phyloP scores from a whole-genome alignment of 2,797 vertebrate genomes.

The Dermochelys coriacea region DNA sequence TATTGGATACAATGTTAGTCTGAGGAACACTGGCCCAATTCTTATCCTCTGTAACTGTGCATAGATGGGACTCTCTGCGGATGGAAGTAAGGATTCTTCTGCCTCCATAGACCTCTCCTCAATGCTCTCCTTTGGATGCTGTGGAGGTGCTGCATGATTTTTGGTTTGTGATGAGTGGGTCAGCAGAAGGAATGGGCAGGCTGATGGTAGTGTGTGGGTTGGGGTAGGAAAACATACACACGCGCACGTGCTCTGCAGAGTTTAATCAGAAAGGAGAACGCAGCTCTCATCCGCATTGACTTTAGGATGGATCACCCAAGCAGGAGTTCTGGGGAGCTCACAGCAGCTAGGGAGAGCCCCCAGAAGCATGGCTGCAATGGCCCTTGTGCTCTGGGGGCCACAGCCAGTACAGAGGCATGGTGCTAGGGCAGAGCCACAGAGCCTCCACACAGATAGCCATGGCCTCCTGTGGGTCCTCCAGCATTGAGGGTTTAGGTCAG shows the following conservation, averaged over 20 bases:
- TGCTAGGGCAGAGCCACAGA: background rate
- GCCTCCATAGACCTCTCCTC: background rate
- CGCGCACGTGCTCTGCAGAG: background rate
- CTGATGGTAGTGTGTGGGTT: background rate
- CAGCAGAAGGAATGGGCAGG: background rate
- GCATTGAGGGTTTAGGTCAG: background rate
- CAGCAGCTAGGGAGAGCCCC: background rate
- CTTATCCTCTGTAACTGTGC: background rate
- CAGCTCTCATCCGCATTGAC: background rate
- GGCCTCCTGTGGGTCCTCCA: background rate
- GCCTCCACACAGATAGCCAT: background rate
- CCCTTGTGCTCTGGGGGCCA: background rate
- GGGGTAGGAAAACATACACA: background rate
- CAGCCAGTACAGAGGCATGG: constrained; percentile 14
- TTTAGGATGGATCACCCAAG: background rate
- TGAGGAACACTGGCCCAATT: background rate
- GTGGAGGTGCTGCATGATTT: background rate
- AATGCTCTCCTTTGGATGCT: background rate
- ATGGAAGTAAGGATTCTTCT: background rate
- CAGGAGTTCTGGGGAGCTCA: background rate
- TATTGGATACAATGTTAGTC: background rate
- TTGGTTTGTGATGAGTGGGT: background rate
- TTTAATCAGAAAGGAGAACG: background rate
- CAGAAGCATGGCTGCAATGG: background rate
- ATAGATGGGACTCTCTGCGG: background rate